Evolutionary conservation across 2,888 invertebrate genomes (phyloP).

Genomic region (Sturmia bella): DNA sequence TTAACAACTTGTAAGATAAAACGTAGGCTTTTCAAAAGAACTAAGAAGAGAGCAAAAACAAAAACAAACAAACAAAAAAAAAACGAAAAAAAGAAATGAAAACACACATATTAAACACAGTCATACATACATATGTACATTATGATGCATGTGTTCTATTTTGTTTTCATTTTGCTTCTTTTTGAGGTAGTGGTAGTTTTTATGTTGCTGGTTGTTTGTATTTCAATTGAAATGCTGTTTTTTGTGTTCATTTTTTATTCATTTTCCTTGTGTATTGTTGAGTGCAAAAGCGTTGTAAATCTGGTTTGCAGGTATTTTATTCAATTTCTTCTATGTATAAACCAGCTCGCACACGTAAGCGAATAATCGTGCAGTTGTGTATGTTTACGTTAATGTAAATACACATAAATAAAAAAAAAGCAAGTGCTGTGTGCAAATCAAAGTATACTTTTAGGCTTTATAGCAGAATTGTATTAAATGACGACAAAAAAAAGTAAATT

Average conservation of each 20-base stretch:
- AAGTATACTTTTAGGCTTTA: slow-evolving; percentile 62
- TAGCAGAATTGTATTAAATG: slow-evolving; percentile 45
- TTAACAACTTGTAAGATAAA: slow-evolving; percentile 64
- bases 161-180: slow-evolving; percentile 43
- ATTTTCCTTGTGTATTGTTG: slow-evolving; percentile 52
- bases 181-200: slow-evolving; percentile 46
- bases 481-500: neutral
- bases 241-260: slow-evolving; percentile 58
- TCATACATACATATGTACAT: slow-evolving; percentile 5
- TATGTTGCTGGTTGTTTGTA: slow-evolving; percentile 53
- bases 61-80: neutral
- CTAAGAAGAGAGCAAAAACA: slow-evolving; percentile 35
- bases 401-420: slow-evolving; percentile 40
- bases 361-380: neutral
- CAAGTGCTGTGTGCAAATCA: slow-evolving; percentile 53
- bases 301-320: slow-evolving; percentile 68
- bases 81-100: no score
- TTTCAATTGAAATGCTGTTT: slow-evolving; percentile 59
- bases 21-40: slow-evolving; percentile 50
- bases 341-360: slow-evolving; percentile 18
- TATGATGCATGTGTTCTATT: slow-evolving; percentile 44
- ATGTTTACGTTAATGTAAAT: slow-evolving; percentile 2
- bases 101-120: neutral
- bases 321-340: slow-evolving; percentile 64
- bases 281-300: slow-evolving; percentile 66